Percentiles rank a stretch among this genome's conserved stretches.
phyloP scores from a whole-genome alignment of 2,888 invertebrate species.

The Eulithis testata region DNA sequence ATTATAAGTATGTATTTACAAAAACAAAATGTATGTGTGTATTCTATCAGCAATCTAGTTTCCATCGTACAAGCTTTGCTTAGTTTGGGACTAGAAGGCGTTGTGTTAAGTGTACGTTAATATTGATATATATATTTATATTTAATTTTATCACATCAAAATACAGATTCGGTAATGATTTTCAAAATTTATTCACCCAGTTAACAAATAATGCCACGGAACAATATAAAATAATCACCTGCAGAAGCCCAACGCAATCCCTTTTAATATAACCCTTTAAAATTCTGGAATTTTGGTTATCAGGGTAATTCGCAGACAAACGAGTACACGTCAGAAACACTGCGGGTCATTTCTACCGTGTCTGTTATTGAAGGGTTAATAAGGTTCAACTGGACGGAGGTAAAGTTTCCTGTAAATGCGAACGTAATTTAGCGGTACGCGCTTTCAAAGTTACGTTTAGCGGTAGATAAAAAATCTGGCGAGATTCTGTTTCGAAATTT shows the following conservation, averaged over 20 bases:
- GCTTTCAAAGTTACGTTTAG: too few relatives aligned
- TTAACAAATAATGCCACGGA: slow-evolving; percentile 41
- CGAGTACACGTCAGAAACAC: slow-evolving; percentile 57
- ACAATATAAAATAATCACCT: slow-evolving; percentile 56
- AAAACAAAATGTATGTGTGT: too few relatives aligned
- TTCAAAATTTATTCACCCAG: slow-evolving; percentile 34
- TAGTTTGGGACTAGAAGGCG: too few relatives aligned
- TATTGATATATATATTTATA: too few relatives aligned
- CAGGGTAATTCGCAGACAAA: slow-evolving; percentile 69
- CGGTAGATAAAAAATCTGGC: too few relatives aligned
- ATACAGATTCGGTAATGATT: slow-evolving; percentile 34
- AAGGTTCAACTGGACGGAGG: slow-evolving; percentile 43
- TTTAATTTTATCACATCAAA: slow-evolving; percentile 6
- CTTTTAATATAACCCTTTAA: slow-evolving; percentile 62
- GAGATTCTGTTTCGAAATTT: too few relatives aligned
- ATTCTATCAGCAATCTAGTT: too few relatives aligned
- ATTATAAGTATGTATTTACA: too few relatives aligned
- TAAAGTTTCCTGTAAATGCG: too few relatives aligned
- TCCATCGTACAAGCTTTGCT: too few relatives aligned
- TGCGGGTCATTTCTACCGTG: slow-evolving; percentile 51
- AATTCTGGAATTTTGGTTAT: slow-evolving; percentile 55
- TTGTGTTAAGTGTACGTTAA: too few relatives aligned
- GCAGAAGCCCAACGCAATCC: slow-evolving; percentile 55
- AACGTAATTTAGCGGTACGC: neutral
- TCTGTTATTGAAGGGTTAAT: slow-evolving; percentile 60